Conservation (phyloP, 2,888 invertebrate species). For the Athrips mouffetella region DNA sequence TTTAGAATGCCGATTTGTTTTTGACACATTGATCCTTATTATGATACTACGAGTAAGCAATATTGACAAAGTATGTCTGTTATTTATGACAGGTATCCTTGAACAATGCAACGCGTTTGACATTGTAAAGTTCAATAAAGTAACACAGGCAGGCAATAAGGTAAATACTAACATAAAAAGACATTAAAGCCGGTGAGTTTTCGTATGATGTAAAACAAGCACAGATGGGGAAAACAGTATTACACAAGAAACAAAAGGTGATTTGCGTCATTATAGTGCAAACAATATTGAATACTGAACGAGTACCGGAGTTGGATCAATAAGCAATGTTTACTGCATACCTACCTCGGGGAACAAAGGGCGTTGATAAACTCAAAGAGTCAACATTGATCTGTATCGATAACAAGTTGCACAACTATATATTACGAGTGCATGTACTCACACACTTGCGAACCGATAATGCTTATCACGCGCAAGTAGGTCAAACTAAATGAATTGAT, state of each 20-base stretch:
- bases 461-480: slow-evolving; percentile 59
- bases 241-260: slow-evolving; percentile 33
- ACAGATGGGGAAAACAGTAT: slow-evolving; percentile 29
- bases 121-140: too few relatives aligned
- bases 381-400: slow-evolving; percentile 49
- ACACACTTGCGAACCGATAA: slow-evolving; percentile 54
- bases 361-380: slow-evolving; percentile 54
- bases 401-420: slow-evolving; percentile 62
- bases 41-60: too few relatives aligned
- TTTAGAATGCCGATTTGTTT: slow-evolving; percentile 10
- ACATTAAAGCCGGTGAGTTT: slow-evolving; percentile 23
- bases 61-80: too few relatives aligned
- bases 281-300: slow-evolving; percentile 40
- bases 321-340: slow-evolving; percentile 39
- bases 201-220: slow-evolving; percentile 27
- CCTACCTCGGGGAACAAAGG: slow-evolving; percentile 39
- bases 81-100: too few relatives aligned
- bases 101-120: slow-evolving; percentile 1
- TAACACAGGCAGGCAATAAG: too few relatives aligned
- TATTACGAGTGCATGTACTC: slow-evolving; percentile 31
- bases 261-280: slow-evolving; percentile 44
- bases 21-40: not conserved
- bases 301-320: slow-evolving; percentile 34
- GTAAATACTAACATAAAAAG: not conserved
- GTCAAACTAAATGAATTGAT: slow-evolving; percentile 57